Base-by-base conservation (phyloP, 2,797 vertebrate genomes). In the Crax fasciolata region DNA sequence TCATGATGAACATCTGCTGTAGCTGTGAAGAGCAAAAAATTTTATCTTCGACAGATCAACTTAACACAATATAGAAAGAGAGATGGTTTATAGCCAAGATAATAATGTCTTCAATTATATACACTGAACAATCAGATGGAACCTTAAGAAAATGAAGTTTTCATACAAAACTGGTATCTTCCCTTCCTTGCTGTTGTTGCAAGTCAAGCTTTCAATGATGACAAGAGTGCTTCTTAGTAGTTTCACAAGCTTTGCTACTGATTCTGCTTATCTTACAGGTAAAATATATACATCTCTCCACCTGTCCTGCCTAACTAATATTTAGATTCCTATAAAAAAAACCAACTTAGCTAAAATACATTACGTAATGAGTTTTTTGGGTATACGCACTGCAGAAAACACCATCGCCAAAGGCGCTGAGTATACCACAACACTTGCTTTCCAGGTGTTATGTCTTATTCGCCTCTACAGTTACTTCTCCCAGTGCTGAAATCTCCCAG, bases 291-390 rank as follows among this genome's bases (percentile, higher is more conserved):
- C 12, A 15, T 66, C 4, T 55, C 43, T 83, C 70, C 58, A 70
- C 70, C 55, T 92, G 57, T 70, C 48, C 28, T 52, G 68, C 14
- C 30, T 66, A 90, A 84, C 48, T 71, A 93, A 90, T 16, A 51
- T 74, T 74, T 89, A 49, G 11, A 84, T 87, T 18, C 41, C 46
- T 63, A 71, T 4, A 39, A 58, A 66, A 49, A 48, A 73, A 49
- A 84, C 66, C 67, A 76, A 95, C 35, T 80, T 93, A 92, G 51
- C 75, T 95, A 85, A 96, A 92, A 85, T 39, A 75, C 93, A 91
- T 21, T 24, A 46, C 32, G 44, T 77, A 74, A 86, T 86, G 77
- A 94, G 23, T 67, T 63, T 89, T 58, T 82, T 74, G 57, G 54
- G 39, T 85, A 43, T 58, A 66, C 23, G 78, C 11, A 48, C 58